phyloP scores from a whole-genome alignment of 2,797 vertebrate genomes.

The Siniperca obscura region DNA sequence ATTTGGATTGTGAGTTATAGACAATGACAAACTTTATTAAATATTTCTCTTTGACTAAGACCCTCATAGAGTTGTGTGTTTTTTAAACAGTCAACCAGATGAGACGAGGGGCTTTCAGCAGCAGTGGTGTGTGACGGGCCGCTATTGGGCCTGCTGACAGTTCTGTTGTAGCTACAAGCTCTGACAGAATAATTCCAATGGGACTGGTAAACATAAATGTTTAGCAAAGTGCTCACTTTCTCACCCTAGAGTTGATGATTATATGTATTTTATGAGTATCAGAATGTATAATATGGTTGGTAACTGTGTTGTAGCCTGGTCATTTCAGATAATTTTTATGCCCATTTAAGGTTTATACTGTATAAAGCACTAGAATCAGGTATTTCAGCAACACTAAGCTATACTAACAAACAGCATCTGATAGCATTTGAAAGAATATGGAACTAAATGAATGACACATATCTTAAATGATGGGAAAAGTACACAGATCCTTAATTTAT shows the following conservation, averaged over 20 bases:
- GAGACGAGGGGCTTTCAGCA: conserved; percentile 67
- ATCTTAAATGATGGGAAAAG: not conserved
- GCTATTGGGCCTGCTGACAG: conserved; percentile 56
- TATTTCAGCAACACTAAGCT: not conserved
- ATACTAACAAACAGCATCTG: conserved; percentile 4
- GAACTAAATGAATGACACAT: not conserved
- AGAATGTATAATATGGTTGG: not conserved
- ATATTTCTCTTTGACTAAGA: conserved; percentile 74
- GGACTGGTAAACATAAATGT: conserved; percentile 25
- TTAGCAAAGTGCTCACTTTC: conserved; percentile 34
- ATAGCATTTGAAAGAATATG: not conserved
- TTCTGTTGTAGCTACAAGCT: conserved; percentile 37
- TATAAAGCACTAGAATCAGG: not conserved
- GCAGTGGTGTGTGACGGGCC: conserved; percentile 66
- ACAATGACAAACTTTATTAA: conserved; percentile 69
- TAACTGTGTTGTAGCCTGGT: not conserved
- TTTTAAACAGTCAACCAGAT: conserved; percentile 60
- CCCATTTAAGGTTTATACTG: not conserved
- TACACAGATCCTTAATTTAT: not conserved
- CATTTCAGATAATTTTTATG: not conserved
- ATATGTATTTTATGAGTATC: conserved; percentile 7
- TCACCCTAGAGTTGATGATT: conserved; percentile 22
- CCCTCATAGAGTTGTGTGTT: conserved; percentile 64
- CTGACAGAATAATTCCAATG: conserved; percentile 33
- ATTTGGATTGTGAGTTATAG: conserved; percentile 60